Evolutionary conservation across 2,888 invertebrate species (phyloP).

Genomic region (Erynnis tages): DNA sequence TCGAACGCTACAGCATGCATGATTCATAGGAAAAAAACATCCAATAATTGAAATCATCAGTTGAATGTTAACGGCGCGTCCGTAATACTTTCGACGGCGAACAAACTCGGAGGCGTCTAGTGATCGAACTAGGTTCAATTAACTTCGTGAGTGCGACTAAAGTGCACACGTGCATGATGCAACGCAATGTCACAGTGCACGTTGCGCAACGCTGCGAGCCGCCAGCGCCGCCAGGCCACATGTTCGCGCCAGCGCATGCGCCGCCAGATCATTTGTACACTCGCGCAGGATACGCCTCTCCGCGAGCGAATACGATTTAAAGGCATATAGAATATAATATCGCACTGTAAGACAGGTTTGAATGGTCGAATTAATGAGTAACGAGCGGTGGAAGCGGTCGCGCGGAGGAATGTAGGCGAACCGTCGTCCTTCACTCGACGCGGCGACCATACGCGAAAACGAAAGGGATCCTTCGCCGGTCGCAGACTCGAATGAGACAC

Average conservation of each 20-base stretch:
- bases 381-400: neutral
- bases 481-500: neutral
- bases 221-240: too few relatives aligned
- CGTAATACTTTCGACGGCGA: neutral
- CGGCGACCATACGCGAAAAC: constrained; percentile 6
- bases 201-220: constrained; percentile 6
- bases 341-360: neutral
- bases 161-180: constrained; percentile 11
- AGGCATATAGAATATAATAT: neutral
- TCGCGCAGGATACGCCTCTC: too few relatives aligned
- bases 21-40: neutral
- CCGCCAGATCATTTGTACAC: too few relatives aligned
- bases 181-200: constrained; percentile 12
- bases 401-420: constrained; percentile 4
- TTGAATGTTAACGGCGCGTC: neutral
- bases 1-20: constrained; percentile 5
- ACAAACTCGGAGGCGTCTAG: neutral
- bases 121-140: constrained; percentile 12
- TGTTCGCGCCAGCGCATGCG: too few relatives aligned
- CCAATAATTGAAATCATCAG: neutral
- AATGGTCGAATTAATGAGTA: constrained; percentile 1
- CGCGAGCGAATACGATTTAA: neutral
- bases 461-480: constrained; percentile 12
- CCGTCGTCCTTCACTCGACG: constrained; percentile 9
- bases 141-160: constrained; percentile 16